Conservation (phyloP, 2,113 vertebrate species). For the Rhea americana region DNA sequence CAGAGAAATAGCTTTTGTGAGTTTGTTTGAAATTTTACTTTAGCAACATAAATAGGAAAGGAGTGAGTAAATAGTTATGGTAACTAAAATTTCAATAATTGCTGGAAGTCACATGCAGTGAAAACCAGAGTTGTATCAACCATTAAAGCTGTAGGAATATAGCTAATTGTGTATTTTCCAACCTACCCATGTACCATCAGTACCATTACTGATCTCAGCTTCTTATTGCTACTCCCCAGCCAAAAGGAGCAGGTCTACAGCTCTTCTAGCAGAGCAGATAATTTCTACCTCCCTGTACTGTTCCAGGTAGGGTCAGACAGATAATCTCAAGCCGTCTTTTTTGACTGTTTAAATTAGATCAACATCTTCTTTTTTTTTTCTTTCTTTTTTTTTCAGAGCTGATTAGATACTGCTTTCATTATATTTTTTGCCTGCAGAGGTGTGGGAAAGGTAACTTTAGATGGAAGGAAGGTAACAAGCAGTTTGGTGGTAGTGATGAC, state of each 20-base stretch:
- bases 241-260: background rate
- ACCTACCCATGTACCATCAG: background rate
- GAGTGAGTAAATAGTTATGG: background rate
- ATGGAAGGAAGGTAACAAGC: background rate
- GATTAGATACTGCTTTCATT: background rate
- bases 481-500: background rate
- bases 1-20: background rate
- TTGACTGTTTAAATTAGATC: background rate
- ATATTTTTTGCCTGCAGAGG: background rate
- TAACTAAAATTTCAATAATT: background rate
- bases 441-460: background rate
- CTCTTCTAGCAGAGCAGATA: background rate
- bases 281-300: background rate
- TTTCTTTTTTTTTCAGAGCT: background rate
- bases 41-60: background rate
- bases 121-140: background rate
- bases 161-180: background rate
- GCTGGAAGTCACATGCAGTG: background rate
- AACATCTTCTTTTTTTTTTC: background rate
- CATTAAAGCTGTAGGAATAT: background rate
- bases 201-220: background rate
- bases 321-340: background rate
- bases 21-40: background rate
- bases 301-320: background rate
- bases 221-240: background rate